These are phyloP conservation scores for Phengaris alcon DNA, from an alignment of 2,888 invertebrate species.

Conservation along the genomic window DNA sequence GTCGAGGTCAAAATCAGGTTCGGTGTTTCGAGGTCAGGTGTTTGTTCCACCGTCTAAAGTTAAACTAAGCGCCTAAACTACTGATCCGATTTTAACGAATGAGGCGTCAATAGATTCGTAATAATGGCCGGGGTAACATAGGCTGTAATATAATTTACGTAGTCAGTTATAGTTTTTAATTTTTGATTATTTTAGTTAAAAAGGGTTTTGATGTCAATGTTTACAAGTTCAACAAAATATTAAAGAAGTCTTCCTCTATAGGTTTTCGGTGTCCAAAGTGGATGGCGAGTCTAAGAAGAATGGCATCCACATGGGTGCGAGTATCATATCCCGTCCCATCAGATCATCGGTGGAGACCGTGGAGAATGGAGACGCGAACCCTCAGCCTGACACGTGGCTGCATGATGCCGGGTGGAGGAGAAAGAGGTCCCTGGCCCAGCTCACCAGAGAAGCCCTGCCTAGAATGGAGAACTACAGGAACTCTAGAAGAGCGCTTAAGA, in stretches of 20 bases:
- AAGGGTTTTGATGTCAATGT: neutral
- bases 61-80: too few species aligned
- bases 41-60: too few species aligned
- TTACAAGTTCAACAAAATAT: neutral
- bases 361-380: constrained; percentile 51
- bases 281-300: constrained; percentile 67
- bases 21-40: too few species aligned
- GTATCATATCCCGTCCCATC: constrained; percentile 65
- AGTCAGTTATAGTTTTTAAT: too few species aligned
- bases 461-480: constrained; percentile 90
- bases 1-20: too few species aligned
- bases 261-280: constrained; percentile 67
- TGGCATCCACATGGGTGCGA: constrained; percentile 71
- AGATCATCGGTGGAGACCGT: constrained; percentile 59
- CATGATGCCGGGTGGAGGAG: constrained; percentile 73
- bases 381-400: constrained; percentile 66
- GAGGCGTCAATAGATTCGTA: too few species aligned
- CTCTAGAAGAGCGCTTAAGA: constrained; percentile 85
- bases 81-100: too few species aligned
- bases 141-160: too few species aligned
- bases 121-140: too few species aligned
- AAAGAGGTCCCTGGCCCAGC: constrained; percentile 81
- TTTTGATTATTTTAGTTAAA: too few species aligned
- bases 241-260: constrained; percentile 36
- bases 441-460: constrained; percentile 88